Conservation (phyloP, 2,113 vertebrate species). For the Zapus hudsonius region DNA sequence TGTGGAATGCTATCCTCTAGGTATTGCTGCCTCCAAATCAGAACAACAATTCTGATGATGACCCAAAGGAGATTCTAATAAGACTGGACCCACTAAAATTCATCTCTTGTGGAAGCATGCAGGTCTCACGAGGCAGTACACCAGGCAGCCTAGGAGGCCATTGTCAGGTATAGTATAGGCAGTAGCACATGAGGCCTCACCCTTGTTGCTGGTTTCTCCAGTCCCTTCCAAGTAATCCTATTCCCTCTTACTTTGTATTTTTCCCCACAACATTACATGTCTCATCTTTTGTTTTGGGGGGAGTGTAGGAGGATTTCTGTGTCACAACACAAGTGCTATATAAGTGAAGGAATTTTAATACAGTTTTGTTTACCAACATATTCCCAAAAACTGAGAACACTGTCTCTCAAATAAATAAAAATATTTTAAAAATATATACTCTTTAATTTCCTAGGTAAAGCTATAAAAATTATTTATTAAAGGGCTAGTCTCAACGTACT, state of each 20-base stretch:
- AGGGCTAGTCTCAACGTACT: background rate
- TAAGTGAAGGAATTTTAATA: background rate
- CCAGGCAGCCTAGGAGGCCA: background rate
- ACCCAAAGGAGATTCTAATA: background rate
- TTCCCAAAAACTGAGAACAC: background rate
- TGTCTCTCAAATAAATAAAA: background rate
- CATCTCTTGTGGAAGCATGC: background rate
- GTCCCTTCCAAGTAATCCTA: background rate
- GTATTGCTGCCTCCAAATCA: too few relatives aligned
- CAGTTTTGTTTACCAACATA: constrained; percentile 13
- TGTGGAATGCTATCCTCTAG: background rate
- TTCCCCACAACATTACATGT: background rate
- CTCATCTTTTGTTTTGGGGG: background rate
- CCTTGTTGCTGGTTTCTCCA: background rate
- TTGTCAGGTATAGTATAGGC: background rate
- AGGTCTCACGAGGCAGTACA: background rate
- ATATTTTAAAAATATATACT: background rate
- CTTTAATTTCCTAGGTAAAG: background rate
- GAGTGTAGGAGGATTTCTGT: background rate
- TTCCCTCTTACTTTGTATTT: background rate
- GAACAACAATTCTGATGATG: too few relatives aligned
- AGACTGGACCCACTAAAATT: background rate
- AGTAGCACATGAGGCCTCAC: background rate
- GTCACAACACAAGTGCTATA: background rate
- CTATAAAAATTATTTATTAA: constrained; percentile 6